Evolutionary conservation across 2,888 invertebrate genomes (phyloP), one percentile per base, ranked within the genome.

Genomic region (Chloromyia formosa): DNA sequence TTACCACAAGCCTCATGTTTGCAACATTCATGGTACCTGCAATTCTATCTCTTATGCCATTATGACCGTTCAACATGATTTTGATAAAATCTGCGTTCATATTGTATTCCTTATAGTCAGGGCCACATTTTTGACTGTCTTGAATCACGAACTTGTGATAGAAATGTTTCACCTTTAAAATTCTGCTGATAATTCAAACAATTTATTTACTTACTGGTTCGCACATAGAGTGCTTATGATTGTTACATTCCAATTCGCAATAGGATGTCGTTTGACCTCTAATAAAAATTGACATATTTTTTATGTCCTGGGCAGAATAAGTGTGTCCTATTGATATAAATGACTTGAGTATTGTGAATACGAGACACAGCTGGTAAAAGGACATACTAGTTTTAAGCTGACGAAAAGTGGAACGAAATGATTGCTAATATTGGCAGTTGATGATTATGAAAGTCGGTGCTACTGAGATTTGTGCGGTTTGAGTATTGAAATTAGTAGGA

Each of bases 221-320:
- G 40, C 79, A 79, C n/a, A 79, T 45, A 1, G 78, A 78, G 66
- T 79, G 79, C 7, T 35, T 20, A 12, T 20, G 18, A 2, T 23
- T n/a, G 1, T 56, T 58, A 69, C 79, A 79, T 49, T 66, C 72
- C 23, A 78, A 45, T 0, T 75, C 61, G 68, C 79, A 79, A 62
- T 78, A 78, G 1, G 16, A 18, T 2, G 18, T 74, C 9, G 72
- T 49, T 7, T 27, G 20, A 5, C 68, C 74, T 75, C 73, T 68
- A 72, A 75, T 62, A 61, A 74, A 66, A 74, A 76, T 74, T 45
- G 76, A 75, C 66, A 75, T 73, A 20, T 62, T 73, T 45, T 75
- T 75, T 69, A 49, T 12, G 3, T 35, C 27, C 2, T 35, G 27
- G 3, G 7, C 7, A 2, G 27, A 4, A 4, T 35, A 7, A 7